A percentile compares a stretch with the other conserved stretches of the same genome.
Evolutionary conservation across 2,113 vertebrate species (phyloP).

Genomic region (Colossoma macropomum): DNA sequence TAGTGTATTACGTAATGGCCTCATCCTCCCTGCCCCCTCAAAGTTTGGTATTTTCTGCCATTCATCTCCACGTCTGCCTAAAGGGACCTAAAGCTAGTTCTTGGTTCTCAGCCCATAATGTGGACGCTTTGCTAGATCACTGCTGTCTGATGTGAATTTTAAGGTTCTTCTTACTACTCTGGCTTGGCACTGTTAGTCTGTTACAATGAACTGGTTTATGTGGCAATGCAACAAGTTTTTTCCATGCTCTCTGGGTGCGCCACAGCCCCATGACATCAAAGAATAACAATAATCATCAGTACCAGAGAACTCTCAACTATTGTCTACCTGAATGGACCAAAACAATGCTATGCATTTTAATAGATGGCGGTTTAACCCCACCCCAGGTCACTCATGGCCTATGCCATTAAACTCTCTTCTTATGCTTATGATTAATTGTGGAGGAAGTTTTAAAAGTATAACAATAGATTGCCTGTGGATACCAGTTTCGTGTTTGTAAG

Average conservation of each 20-base stretch:
- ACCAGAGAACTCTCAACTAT: not conserved
- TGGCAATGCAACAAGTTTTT: not conserved
- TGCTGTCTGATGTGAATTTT: not conserved
- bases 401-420: too few relatives aligned
- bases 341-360: not conserved
- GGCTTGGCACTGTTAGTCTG: not conserved
- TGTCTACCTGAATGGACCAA: not conserved
- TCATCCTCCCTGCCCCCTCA: not conserved
- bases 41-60: too few relatives aligned
- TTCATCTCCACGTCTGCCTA: not conserved
- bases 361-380: too few relatives aligned
- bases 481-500: too few relatives aligned
- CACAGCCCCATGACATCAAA: not conserved
- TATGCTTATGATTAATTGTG: too few relatives aligned
- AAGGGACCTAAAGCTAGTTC: not conserved
- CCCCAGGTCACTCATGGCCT: too few relatives aligned
- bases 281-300: not conserved
- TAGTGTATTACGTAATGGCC: slow-evolving; percentile 19
- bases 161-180: not conserved
- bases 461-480: too few relatives aligned
- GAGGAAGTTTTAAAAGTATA: too few relatives aligned
- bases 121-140: not conserved
- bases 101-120: not conserved
- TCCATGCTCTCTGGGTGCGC: not conserved
- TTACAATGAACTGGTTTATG: not conserved